Evolutionary conservation across 37 sponge, comb jelly and placozoan genomes (phyloP).

Genomic region (Mnemiopsis leidyi): DNA sequence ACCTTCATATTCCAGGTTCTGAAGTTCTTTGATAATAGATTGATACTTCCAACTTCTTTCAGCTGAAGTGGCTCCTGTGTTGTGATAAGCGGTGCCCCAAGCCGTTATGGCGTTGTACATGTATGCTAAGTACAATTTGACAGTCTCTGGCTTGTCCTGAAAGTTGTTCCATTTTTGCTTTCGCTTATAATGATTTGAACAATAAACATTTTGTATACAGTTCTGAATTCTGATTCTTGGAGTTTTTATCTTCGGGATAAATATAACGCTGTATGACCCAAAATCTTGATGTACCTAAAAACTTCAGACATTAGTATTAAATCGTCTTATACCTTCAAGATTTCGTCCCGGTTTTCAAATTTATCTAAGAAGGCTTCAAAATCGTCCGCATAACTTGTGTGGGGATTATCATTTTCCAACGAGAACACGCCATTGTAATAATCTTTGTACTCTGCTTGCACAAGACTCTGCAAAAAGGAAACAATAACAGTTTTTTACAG

Average conservation of each 20-base stretch:
- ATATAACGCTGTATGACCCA: too few species aligned
- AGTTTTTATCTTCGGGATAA: too few species aligned
- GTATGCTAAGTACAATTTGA: constrained; percentile 21
- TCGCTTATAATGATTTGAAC: too few species aligned
- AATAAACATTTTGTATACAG: too few species aligned
- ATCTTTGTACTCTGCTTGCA: neutral
- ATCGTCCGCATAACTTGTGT: neutral
- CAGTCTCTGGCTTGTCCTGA: constrained; percentile 8
- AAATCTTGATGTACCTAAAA: too few species aligned
- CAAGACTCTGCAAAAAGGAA: neutral
- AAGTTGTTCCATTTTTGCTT: too few species aligned
- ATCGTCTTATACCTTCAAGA: neutral
- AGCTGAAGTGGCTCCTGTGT: neutral
- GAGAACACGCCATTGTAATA: constrained; percentile 32
- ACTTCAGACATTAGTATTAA: too few species aligned
- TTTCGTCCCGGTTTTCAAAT: neutral
- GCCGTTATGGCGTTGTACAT: constrained; percentile 39
- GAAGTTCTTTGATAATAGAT: neutral
- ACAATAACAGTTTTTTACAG: too few species aligned
- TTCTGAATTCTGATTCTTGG: too few species aligned
- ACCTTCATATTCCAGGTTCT: constrained; percentile 6
- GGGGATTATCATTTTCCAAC: constrained; percentile 36
- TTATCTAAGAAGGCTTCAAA: neutral
- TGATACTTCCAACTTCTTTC: neutral
- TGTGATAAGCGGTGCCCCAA: constrained; percentile 28